These are phyloP conservation scores for Morone saxatilis DNA, from an alignment of 2,113 vertebrate genomes.

Conservation along the genomic window DNA sequence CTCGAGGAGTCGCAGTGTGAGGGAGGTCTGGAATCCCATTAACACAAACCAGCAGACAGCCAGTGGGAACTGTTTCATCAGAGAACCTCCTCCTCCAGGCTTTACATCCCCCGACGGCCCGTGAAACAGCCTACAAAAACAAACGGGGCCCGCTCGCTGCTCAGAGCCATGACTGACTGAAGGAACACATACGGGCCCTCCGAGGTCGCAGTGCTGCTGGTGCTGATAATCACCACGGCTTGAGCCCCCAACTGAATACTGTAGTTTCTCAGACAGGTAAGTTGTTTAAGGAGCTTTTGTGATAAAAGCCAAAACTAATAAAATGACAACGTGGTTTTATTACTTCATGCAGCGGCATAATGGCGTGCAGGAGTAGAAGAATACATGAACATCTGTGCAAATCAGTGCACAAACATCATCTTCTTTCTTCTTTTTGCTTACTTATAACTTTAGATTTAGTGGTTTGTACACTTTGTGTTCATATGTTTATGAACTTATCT, in stretches of 20 bases:
- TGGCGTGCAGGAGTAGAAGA: no score
- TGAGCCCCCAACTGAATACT: background rate
- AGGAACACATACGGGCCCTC: background rate
- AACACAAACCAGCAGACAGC: slow-evolving; percentile 47
- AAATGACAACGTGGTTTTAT: no score
- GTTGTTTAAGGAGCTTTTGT: no score
- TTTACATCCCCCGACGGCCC: slow-evolving; percentile 9
- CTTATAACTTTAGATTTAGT: no score
- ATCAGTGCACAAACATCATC: no score
- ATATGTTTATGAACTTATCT: no score
- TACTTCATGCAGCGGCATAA: no score
- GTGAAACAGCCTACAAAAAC: slow-evolving; percentile 32
- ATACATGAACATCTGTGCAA: no score
- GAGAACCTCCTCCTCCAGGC: background rate
- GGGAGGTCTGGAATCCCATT: slow-evolving; percentile 53
- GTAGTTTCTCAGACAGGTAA: no score
- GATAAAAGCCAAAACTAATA: no score
- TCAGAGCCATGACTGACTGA: background rate
- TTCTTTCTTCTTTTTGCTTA: no score
- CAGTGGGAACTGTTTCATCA: slow-evolving; percentile 30
- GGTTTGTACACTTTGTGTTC: no score
- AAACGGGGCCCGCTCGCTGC: slow-evolving; percentile 11
- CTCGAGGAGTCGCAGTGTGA: slow-evolving; percentile 2
- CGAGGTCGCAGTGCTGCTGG: background rate
- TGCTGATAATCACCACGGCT: background rate